A percentile compares a stretch with the other conserved stretches of the same genome.
Conservation (phyloP, 2,113 vertebrate genomes). For the Myrmecophaga tridactyla region DNA sequence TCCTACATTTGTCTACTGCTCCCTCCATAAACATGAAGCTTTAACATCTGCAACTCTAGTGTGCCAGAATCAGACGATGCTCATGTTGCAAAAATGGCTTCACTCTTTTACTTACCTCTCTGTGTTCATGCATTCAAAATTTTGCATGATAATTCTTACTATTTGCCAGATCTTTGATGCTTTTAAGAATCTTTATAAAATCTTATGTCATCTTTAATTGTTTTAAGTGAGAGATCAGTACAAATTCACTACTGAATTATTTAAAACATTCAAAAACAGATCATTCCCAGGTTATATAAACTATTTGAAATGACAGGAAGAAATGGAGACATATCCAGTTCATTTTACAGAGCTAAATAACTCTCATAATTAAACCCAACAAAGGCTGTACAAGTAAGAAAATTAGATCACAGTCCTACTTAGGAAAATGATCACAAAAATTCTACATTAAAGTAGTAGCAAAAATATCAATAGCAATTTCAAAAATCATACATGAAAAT, state of each 20-base stretch:
- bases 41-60: neutral
- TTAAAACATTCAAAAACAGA: constrained; percentile 16
- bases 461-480: neutral
- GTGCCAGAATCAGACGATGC: neutral
- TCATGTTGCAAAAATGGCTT: neutral
- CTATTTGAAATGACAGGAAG: neutral
- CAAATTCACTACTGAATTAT: neutral
- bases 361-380: neutral
- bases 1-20: neutral
- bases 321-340: neutral
- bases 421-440: neutral
- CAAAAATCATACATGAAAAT: neutral
- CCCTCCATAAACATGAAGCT: neutral
- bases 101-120: neutral
- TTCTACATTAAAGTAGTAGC: neutral
- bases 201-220: neutral
- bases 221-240: neutral
- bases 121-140: neutral
- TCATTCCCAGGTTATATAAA: neutral
- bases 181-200: neutral
- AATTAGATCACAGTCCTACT: neutral
- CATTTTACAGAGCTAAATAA: neutral
- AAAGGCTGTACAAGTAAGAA: neutral
- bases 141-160: neutral
- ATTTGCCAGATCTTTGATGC: neutral